phyloP scores from a whole-genome alignment of 2,797 vertebrate genomes.

The Catharus ustulatus region DNA sequence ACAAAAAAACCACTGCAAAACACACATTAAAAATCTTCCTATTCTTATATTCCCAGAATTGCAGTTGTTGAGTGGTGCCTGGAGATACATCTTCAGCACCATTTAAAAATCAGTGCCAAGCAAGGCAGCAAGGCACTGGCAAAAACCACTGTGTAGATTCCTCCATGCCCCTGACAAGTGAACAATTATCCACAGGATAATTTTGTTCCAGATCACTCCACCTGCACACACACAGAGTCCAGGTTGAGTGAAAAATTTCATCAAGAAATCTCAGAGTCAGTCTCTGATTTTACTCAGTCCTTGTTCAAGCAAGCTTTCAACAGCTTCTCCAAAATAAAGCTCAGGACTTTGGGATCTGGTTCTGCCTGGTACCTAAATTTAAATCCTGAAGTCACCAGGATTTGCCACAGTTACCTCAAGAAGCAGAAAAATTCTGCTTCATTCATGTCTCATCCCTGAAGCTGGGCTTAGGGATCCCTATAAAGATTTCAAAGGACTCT shows the following conservation, averaged over 20 bases:
- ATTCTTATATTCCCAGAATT: background rate
- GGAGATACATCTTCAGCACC: background rate
- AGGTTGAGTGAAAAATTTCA: background rate
- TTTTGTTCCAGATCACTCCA: background rate
- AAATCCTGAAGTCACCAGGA: background rate
- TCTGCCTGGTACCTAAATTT: background rate
- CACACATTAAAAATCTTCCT: background rate
- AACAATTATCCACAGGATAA: background rate
- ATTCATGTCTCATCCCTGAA: background rate
- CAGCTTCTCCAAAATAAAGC: background rate
- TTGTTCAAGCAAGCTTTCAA: background rate
- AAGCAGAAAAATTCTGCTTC: background rate
- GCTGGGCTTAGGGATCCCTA: background rate
- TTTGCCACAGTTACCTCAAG: background rate
- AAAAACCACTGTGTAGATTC: background rate
- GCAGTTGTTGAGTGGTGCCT: rapidly evolving
- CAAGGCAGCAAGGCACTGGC: background rate
- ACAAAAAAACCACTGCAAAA: rapidly evolving
- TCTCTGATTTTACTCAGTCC: background rate
- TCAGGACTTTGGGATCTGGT: background rate
- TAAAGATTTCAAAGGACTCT: background rate
- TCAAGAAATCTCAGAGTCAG: background rate
- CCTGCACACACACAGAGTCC: background rate
- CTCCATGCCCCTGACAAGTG: background rate
- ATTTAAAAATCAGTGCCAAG: background rate